Evolutionary conservation across 2,888 invertebrate species (phyloP), one percentile per base, ranked within the genome.

Genomic region (Empis stercorea): DNA sequence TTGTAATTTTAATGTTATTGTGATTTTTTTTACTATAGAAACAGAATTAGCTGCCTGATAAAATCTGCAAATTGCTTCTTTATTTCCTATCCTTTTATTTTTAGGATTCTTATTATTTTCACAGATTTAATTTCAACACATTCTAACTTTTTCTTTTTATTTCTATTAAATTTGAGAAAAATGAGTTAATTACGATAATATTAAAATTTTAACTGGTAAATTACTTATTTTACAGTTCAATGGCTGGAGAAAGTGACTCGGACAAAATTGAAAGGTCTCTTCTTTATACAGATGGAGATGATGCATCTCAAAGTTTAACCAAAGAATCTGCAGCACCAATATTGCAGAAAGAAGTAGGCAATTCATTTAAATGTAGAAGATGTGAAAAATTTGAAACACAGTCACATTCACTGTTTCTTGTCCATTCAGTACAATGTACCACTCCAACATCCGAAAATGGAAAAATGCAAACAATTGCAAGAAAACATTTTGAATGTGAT

Each of bases 401-500:
- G 61, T 84, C 79, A 62, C 78, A 79, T 62, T 73, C 80, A 49
- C 76, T 80, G 34, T 71, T 86, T 54, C 75, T 79, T 57, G 76
- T 81, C 43, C 86, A 87, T 68, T 76, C 81, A 68, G 77, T 78
- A 50, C 78, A 78, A 59, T 72, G 73, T 59, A 63, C 71, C 9
- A 37, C 36, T 13, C 30, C 48, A 9, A 54, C 56, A 52, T 23
- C 34, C 30, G 43, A 52, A 13, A 57, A 57, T 38, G 54, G 56
- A 11, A 51, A 48, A 34, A 4, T 14, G 52, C 49, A 20, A 56
- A 48, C 43, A 58, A 51, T 45, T 52, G 54, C 64, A 9, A 76
- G 91, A 56, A 91, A 92, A 68, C 81, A 92, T 64, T 93, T 92
- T 63, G 89, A 91, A 66, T 94, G 93, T 67, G 93, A 94, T 70